Evolutionary conservation across 1,140 invertebrate species (phyloP), one percentile per base, ranked within the genome.

Genomic region (Ganaspis sp.): DNA sequence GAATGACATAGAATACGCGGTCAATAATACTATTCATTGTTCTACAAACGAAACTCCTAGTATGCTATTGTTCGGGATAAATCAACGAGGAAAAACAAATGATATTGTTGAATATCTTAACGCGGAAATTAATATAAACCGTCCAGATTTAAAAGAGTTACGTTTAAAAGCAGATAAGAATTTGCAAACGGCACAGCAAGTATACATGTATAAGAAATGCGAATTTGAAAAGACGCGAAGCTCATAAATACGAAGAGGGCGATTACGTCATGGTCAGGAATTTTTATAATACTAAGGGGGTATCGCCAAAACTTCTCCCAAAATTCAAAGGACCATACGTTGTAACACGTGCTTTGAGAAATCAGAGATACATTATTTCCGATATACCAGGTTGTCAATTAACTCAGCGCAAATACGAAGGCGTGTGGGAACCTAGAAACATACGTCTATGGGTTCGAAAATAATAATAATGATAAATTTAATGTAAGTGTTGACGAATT

Each of bases 1-100:
- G 6, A 6, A 34, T 6, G 76, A 81, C 2, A 73, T 82, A 8
- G 83, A 85, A 76, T 85, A 78, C 77, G 79, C 77, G 1, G 21
- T 83, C 9, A 87, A 87, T 69, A 87, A 87, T 73, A 77, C 77
- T 1, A 69, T 79, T 12, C 53, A 74, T 54, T 73, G 79, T 54
- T 49, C 80, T 0, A 85, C 79, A 0, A 73, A 77, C 15, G 70
- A 82, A 72, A 82, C 71, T 1, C 83, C 84, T 0, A 73, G 49
- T 29, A 58, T 45, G 17, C 58, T 86, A 17, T 77, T 86, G 23
- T 85, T 85, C 73, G 84, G 85, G 5, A 54, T 83, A 15, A 17
- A 38, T 0, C 83, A 86, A 29, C 73, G 77, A 23, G 84, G 84
- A 0, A 71, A 74, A 69, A 26, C 78, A 12, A 64, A 77, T 34